Percentiles rank a stretch among this genome's conserved stretches.
Evolutionary conservation across 2,888 invertebrate genomes (phyloP).

Genomic region (Megalurothrips usitatus): DNA sequence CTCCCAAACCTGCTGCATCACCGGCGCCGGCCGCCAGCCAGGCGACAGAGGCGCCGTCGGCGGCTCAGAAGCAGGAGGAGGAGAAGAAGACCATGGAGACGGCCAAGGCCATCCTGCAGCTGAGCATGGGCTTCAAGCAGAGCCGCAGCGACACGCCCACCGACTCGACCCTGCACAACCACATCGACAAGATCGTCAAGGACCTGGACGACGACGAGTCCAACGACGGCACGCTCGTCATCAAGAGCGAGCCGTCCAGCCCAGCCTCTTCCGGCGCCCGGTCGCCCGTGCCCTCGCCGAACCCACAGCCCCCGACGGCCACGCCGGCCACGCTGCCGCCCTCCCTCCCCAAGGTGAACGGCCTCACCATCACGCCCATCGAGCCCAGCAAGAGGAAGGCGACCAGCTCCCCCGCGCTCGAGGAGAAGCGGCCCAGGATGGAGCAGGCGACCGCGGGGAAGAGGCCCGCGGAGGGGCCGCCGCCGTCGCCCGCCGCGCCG

Average conservation of each 20-base stretch:
- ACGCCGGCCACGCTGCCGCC: neutral
- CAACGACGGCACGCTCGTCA: slow-evolving; percentile 1
- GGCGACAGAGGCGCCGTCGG: neutral
- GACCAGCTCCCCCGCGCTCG: neutral
- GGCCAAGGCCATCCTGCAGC: slow-evolving; percentile 20
- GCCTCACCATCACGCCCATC: slow-evolving; percentile 12
- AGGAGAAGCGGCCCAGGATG: neutral
- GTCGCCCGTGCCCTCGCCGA: neutral
- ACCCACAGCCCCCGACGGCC: neutral
- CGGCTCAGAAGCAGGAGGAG: slow-evolving; percentile 29
- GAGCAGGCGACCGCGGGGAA: neutral
- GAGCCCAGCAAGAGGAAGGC: slow-evolving; percentile 5
- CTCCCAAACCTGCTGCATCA: neutral
- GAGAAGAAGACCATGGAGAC: slow-evolving; percentile 28
- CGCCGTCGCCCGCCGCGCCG: neutral
- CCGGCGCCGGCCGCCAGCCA: slow-evolving; percentile 2
- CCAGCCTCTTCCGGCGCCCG: neutral
- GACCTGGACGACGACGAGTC: slow-evolving; percentile 8
- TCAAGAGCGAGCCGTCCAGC: slow-evolving; percentile 14
- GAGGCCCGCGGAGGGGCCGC: neutral
- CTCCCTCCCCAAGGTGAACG: neutral
- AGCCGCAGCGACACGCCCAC: slow-evolving; percentile 11
- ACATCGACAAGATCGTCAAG: slow-evolving; percentile 22
- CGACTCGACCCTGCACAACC: slow-evolving; percentile 5
- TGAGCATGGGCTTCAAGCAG: slow-evolving; percentile 7